Percentiles rank a stretch among this genome's conserved stretches.
Conservation (phyloP, 92 coral and sea anemone species). For the Phenganax subtilis region DNA sequence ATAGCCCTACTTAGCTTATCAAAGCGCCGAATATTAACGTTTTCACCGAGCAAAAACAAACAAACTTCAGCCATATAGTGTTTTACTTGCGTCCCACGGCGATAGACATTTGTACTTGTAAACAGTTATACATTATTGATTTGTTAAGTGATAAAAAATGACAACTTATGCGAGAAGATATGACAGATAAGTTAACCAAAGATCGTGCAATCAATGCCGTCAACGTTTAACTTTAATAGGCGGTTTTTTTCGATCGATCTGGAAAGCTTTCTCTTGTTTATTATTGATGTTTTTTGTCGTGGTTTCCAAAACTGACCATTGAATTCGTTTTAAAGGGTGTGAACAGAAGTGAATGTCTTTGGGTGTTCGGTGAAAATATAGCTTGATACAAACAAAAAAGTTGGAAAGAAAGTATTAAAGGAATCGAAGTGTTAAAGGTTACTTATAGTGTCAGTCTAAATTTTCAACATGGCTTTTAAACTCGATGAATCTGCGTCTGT, state of each 20-base stretch:
- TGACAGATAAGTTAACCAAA: not conserved
- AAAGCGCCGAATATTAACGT: not conserved
- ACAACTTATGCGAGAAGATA: not conserved
- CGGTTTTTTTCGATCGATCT: not conserved
- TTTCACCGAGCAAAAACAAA: constrained; percentile 1
- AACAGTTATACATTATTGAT: constrained; percentile 6
- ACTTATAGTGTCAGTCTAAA: not conserved
- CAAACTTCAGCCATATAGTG: not conserved
- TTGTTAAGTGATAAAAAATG: constrained; percentile 9
- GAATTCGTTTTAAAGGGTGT: not conserved
- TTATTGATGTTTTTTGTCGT: constrained; percentile 17
- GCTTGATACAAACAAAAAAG: too few relatives aligned
- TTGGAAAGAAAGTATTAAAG: too few relatives aligned
- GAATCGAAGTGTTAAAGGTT: not conserved
- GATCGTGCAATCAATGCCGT: not conserved
- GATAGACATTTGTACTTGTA: not conserved
- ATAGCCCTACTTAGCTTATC: not conserved
- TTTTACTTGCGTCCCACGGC: not conserved
- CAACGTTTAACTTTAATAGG: not conserved
- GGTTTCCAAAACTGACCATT: constrained; percentile 2
- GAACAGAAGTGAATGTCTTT: not conserved
- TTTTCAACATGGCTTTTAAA: not conserved
- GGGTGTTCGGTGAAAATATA: too few relatives aligned
- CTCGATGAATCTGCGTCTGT: not conserved
- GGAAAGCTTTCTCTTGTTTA: not conserved